These are phyloP conservation scores for Syritta pipiens DNA, from an alignment of 2,888 invertebrate genomes.

Conservation along the genomic window DNA sequence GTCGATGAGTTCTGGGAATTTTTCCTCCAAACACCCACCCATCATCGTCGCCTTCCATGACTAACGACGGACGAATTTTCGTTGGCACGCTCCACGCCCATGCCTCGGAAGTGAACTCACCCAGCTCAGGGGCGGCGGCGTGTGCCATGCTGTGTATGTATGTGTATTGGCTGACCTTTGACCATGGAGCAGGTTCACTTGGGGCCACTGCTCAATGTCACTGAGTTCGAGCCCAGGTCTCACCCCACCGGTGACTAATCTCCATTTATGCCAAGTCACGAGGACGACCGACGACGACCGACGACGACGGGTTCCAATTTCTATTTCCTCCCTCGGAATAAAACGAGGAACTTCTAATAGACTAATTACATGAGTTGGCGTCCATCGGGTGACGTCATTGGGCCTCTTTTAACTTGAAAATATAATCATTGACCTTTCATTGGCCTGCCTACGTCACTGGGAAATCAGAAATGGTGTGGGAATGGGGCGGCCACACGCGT, in stretches of 20 bases:
- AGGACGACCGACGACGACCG: too few species aligned
- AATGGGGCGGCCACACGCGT: constrained; percentile 12
- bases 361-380: constrained; percentile 20
- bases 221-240: too few species aligned
- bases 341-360: constrained; percentile 16
- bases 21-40: constrained; percentile 8
- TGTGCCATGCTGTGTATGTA: constrained; percentile 15
- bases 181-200: constrained; percentile 58
- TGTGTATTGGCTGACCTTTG: constrained; percentile 58
- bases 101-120: constrained; percentile 14
- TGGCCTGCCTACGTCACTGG: constrained; percentile 37
- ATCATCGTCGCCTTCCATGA: constrained; percentile 27
- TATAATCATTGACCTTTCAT: constrained; percentile 54
- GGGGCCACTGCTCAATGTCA: constrained; percentile 63
- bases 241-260: constrained; percentile 46
- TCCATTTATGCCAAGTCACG: constrained; percentile 38
- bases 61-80: constrained; percentile 50
- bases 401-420: constrained; percentile 13
- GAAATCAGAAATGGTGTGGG: constrained; percentile 16
- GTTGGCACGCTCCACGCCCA: constrained; percentile 35
- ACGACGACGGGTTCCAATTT: constrained; percentile 8
- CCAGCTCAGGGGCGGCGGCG: background rate
- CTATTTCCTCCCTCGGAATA: background rate
- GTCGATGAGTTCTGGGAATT: constrained; percentile 28
- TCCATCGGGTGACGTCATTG: constrained; percentile 33